Evolutionary conservation across 2,113 vertebrate species (phyloP).

Genomic region (Choloepus hoffmanni): DNA sequence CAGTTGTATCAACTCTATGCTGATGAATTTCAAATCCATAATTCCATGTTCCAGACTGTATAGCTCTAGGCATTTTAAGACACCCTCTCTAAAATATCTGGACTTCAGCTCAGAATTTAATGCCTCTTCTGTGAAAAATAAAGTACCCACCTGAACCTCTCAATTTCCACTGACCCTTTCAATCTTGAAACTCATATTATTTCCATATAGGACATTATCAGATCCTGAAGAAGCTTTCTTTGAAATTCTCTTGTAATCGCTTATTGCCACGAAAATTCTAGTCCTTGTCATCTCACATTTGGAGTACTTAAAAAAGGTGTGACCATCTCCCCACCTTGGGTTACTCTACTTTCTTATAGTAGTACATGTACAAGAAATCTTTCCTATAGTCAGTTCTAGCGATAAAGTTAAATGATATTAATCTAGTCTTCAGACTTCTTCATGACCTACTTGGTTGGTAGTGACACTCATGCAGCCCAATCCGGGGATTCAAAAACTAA

Average conservation of each 20-base stretch:
- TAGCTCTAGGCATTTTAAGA: background rate
- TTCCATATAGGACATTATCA: background rate
- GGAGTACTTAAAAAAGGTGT: background rate
- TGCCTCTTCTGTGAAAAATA: background rate
- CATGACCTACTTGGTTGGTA: background rate
- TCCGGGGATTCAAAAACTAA: background rate
- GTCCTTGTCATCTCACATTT: background rate
- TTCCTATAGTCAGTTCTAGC: background rate
- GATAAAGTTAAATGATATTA: background rate
- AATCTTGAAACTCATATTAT: background rate
- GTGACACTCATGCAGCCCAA: background rate
- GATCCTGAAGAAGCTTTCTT: background rate
- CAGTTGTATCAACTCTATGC: background rate
- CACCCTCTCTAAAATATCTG: background rate
- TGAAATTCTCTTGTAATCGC: background rate
- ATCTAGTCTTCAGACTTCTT: background rate
- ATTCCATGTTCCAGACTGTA: background rate
- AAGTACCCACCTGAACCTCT: background rate
- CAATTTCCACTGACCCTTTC: background rate
- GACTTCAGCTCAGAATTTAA: background rate
- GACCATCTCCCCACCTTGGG: background rate
- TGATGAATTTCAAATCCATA: background rate
- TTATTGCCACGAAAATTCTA: background rate
- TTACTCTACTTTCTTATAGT: background rate
- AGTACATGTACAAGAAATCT: background rate